Evolutionary conservation across 1,140 invertebrate genomes (phyloP).

Genomic region (Araneus ventricosus): DNA sequence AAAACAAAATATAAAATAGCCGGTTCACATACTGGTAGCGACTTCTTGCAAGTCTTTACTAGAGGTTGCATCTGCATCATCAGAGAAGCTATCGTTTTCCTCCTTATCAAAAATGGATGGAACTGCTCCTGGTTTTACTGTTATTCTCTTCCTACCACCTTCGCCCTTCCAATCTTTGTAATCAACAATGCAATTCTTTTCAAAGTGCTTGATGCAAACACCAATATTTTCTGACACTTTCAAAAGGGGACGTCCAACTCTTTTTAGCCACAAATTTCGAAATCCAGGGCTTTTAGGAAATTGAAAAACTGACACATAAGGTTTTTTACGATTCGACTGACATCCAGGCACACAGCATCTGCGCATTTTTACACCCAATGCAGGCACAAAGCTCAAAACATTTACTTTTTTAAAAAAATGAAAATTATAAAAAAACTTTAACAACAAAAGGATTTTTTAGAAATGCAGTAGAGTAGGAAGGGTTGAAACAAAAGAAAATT

Average conservation of each 20-base stretch:
- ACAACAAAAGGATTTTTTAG: background rate
- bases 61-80: background rate
- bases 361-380: slow-evolving; percentile 45
- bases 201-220: slow-evolving; percentile 64
- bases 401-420: background rate
- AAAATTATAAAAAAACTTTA: background rate
- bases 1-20: background rate
- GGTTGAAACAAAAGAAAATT: background rate
- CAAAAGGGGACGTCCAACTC: slow-evolving; percentile 15
- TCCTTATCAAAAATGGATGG: slow-evolving; percentile 24
- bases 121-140: slow-evolving; percentile 46
- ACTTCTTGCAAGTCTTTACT: background rate
- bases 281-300: slow-evolving; percentile 51
- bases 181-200: slow-evolving; percentile 38
- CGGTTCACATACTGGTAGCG: slow-evolving; percentile 29
- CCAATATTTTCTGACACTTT: slow-evolving; percentile 15
- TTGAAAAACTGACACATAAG: slow-evolving; percentile 57
- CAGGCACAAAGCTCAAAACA: background rate
- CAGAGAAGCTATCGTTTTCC: background rate
- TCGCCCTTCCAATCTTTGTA: background rate
- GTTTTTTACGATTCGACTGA: slow-evolving; percentile 25
- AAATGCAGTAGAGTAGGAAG: background rate
- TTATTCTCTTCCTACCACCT: slow-evolving; percentile 12
- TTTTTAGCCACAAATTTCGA: slow-evolving; percentile 41
- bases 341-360: slow-evolving; percentile 44